Base-by-base conservation (phyloP, 2,888 invertebrate genomes). In the Tenthredo mesomela region DNA sequence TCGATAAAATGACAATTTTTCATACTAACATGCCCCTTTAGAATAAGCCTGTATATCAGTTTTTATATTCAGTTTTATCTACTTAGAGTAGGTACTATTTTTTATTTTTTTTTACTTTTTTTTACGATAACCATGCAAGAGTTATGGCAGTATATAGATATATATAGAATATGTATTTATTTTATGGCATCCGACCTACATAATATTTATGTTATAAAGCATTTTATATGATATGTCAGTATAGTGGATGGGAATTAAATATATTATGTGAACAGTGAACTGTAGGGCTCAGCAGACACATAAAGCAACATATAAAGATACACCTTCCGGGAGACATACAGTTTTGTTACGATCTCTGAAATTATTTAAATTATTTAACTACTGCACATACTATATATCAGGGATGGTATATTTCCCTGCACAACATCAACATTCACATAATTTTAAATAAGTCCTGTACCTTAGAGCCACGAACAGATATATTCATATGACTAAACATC, bases 221-320 rank as follows among this genome's bases (percentile, higher is more conserved):
- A 43, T 43, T 10, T 73, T 73, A 37, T 73, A 43, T 43, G 43
- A 43, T 40, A 73, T 73, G 73, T 47, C 25, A 25, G 43, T 73
- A 73, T 73, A 73, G 73, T 73, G 40, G 43, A 43, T 73, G 73
- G 21, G 43, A 73, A 43, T 43, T 43, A 25, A 43, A 29, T 73
- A 18, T 71, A 37, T 33, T 40, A 37, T 71, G 33, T 37, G 29
- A 71, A 71, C 40, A 40, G 33, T 37, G 29, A 71, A 71, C 40
- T 73, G 40, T 43, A 73, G 73, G 77, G 77, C 7, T 80, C 80
- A 80, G 80, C 61, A 37, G 29, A 80, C 80, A 80, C 33, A 29
- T 67, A 70, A 82, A 82, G 82, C 82, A 82, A 70, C 82, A 70
- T 82, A 50, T 47, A 70, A 25, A n/a, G 58, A 58, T 80, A 37